Evolutionary conservation across 2,888 invertebrate species (phyloP).

Genomic region (Tupiocoris notatus): DNA sequence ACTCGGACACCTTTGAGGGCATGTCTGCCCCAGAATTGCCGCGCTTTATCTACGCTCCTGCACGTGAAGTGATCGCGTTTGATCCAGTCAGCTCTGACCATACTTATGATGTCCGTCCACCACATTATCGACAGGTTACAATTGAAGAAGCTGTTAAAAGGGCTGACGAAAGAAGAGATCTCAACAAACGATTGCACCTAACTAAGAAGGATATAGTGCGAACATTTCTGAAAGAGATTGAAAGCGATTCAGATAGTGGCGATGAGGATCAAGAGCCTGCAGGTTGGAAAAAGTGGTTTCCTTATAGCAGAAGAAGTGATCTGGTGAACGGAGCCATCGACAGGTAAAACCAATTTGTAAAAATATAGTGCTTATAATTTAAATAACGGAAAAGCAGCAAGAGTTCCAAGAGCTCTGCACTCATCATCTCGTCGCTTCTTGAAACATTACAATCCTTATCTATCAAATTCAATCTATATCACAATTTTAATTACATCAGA

Average conservation of each 20-base stretch:
- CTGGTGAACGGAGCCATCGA: slow-evolving; percentile 15
- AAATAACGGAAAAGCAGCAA: no score
- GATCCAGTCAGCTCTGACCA: slow-evolving; percentile 22
- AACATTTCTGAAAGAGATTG: slow-evolving; percentile 22
- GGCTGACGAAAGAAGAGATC: slow-evolving; percentile 24
- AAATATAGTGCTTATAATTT: no score
- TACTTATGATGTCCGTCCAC: slow-evolving; percentile 19
- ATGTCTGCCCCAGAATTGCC: slow-evolving; percentile 5
- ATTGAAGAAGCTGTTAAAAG: slow-evolving; percentile 25
- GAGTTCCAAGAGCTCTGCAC: no score
- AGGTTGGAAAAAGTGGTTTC: slow-evolving; percentile 30
- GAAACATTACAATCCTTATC: no score
- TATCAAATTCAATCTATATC: no score
- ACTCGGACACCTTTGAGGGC: slow-evolving; percentile 13
- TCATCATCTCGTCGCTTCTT: no score
- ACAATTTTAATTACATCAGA: no score
- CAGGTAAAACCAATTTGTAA: neutral
- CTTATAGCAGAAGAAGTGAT: slow-evolving; percentile 13
- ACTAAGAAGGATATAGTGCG: slow-evolving; percentile 14
- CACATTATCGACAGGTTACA: slow-evolving; percentile 12
- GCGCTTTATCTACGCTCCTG: slow-evolving; percentile 24
- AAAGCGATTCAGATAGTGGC: slow-evolving; percentile 23
- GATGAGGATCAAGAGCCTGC: slow-evolving; percentile 19
- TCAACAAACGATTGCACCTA: slow-evolving; percentile 5
- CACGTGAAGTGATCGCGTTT: slow-evolving; percentile 22